Conservation (phyloP, 2,888 invertebrate genomes). For the Syrista parreyssii region DNA sequence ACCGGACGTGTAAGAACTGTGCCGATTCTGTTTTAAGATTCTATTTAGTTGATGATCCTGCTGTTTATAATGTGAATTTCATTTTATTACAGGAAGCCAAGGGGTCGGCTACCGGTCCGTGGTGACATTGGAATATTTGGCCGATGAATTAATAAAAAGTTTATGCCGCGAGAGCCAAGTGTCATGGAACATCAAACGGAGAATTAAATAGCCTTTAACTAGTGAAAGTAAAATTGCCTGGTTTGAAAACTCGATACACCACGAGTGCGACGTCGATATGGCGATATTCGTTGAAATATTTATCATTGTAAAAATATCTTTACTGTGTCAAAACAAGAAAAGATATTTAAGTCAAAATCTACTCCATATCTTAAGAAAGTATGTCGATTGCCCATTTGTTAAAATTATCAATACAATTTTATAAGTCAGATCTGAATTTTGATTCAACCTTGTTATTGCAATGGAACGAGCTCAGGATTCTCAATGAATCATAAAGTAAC, state of each 20-base stretch:
- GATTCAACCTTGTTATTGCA: not conserved
- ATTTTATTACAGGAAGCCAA: slow-evolving; percentile 32
- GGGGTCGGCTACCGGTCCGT: slow-evolving; percentile 35
- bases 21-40: not conserved
- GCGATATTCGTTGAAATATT: not conserved
- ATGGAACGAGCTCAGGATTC: slow-evolving; percentile 21
- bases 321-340: not conserved
- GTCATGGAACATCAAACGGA: not conserved
- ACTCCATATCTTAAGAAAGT: not conserved
- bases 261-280: not conserved
- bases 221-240: not conserved
- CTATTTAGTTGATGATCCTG: not conserved
- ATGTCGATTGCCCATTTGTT: not conserved
- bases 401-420: not conserved
- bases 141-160: not conserved
- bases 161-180: not conserved
- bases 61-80: slow-evolving; percentile 4
- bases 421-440: not conserved
- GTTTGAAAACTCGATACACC: not conserved
- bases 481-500: slow-evolving; percentile 5
- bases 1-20: not conserved
- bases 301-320: not conserved
- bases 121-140: slow-evolving; percentile 34
- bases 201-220: not conserved
- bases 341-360: not conserved